phyloP scores from a whole-genome alignment of 1,140 invertebrate genomes.

The Gryllus bimaculatus region DNA sequence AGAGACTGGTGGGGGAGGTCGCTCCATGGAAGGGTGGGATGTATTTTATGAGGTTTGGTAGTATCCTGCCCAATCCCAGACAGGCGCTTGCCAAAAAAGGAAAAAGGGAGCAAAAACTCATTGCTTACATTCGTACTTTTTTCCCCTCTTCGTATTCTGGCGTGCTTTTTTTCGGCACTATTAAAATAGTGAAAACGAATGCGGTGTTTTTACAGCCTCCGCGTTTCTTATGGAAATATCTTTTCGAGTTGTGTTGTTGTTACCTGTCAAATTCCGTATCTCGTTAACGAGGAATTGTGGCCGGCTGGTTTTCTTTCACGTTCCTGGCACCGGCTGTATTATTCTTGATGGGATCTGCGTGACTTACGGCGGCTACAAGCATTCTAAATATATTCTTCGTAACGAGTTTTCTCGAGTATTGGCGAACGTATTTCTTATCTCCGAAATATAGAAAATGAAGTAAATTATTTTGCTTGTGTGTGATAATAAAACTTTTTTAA shows the following conservation, averaged over 20 bases:
- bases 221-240: neutral
- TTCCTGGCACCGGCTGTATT: neutral
- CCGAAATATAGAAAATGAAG: too few species aligned
- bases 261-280: neutral
- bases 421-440: too few species aligned
- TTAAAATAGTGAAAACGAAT: slow-evolving; percentile 2
- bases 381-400: too few species aligned
- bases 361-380: neutral
- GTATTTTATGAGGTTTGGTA: slow-evolving; percentile 15
- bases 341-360: neutral
- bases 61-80: neutral
- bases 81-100: neutral
- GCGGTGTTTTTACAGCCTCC: neutral
- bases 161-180: neutral
- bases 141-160: neutral
- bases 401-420: too few species aligned
- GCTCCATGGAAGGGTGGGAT: slow-evolving; percentile 2
- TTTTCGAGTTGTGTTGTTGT: slow-evolving; percentile 1
- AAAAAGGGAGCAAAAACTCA: neutral
- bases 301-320: neutral
- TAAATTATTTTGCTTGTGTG: too few species aligned
- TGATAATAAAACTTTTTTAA: too few species aligned
- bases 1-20: neutral
- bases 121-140: neutral
- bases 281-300: neutral